Percentiles rank a stretch among this genome's conserved stretches.
Evolutionary conservation across 2,888 invertebrate genomes (phyloP).

Genomic region (Calliphora vomitoria): DNA sequence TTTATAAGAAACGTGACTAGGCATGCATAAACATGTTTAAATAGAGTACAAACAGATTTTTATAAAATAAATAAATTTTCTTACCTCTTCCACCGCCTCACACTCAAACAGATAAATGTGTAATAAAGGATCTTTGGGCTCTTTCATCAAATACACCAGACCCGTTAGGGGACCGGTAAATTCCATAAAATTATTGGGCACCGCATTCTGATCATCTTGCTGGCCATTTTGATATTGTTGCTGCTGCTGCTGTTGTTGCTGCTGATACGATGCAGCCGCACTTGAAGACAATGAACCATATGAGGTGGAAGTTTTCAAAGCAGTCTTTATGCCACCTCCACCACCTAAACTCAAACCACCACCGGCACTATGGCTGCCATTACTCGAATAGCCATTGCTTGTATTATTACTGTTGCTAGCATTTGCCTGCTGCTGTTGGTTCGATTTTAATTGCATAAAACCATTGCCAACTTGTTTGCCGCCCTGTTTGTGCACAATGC

Average conservation of each 20-base stretch:
- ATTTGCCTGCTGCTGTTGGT: conserved; percentile 54
- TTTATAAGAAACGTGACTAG: conserved; percentile 9
- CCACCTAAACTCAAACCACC: conserved; percentile 48
- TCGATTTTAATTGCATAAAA: conserved; percentile 81
- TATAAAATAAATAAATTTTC: no score
- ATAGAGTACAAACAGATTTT: no score
- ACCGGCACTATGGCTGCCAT: conserved; percentile 49
- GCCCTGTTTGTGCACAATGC: conserved; percentile 81
- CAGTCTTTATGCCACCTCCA: conserved; percentile 74
- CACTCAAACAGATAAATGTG: conserved; percentile 91
- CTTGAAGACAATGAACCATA: conserved; percentile 82
- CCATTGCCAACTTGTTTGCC: conserved; percentile 81
- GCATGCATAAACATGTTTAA: background rate
- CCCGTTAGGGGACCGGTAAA: conserved; percentile 87
- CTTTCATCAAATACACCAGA: conserved; percentile 90
- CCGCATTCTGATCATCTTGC: conserved; percentile 66
- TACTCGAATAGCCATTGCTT: conserved; percentile 70
- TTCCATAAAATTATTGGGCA: conserved; percentile 82
- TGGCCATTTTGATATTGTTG: conserved; percentile 59
- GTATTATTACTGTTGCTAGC: conserved; percentile 27
- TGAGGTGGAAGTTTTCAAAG: conserved; percentile 81
- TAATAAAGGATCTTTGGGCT: conserved; percentile 89
- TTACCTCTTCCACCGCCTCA: conserved; percentile 88
- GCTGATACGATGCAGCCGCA: conserved; percentile 79
- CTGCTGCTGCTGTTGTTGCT: conserved; percentile 64